Conservation (phyloP, 2,888 invertebrate genomes). For the Platycheirus albimanus region DNA sequence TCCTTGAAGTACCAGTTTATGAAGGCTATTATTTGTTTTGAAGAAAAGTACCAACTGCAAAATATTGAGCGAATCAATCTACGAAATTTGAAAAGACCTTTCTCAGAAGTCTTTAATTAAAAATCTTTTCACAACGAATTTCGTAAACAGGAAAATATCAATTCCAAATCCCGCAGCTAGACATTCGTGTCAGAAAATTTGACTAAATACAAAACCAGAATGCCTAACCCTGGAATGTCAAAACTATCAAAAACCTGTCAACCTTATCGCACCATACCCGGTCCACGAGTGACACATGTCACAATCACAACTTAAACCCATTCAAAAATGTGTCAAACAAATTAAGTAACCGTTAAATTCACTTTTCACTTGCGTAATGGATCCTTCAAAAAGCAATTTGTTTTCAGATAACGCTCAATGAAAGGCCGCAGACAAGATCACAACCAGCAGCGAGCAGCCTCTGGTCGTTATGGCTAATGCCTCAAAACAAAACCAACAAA, state of each 20-base stretch:
- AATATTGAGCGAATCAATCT: too few relatives aligned
- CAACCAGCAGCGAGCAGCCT: slow-evolving; percentile 2
- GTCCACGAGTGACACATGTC: slow-evolving; percentile 2
- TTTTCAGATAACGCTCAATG: slow-evolving; percentile 34
- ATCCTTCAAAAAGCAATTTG: slow-evolving; percentile 54
- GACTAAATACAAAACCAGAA: too few relatives aligned
- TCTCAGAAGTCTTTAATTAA: too few relatives aligned
- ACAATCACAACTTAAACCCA: background rate
- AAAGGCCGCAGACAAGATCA: slow-evolving; percentile 18
- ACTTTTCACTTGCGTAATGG: slow-evolving; percentile 39
- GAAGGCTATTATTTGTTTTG: too few relatives aligned
- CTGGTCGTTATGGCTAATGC: background rate
- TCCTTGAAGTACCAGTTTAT: too few relatives aligned
- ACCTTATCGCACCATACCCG: slow-evolving; percentile 5
- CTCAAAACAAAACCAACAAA: slow-evolving; percentile 11
- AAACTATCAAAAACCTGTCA: background rate
- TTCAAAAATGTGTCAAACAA: slow-evolving; percentile 42
- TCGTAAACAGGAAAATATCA: too few relatives aligned
- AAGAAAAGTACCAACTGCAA: too few relatives aligned
- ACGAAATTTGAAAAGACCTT: too few relatives aligned
- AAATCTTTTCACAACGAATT: too few relatives aligned
- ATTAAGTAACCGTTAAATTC: slow-evolving; percentile 46
- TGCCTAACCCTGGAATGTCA: background rate
- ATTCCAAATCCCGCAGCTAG: too few relatives aligned
- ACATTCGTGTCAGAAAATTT: too few relatives aligned